Evolutionary conservation across 2,888 invertebrate species (phyloP).

Genomic region (Pyrrhosoma nymphula): DNA sequence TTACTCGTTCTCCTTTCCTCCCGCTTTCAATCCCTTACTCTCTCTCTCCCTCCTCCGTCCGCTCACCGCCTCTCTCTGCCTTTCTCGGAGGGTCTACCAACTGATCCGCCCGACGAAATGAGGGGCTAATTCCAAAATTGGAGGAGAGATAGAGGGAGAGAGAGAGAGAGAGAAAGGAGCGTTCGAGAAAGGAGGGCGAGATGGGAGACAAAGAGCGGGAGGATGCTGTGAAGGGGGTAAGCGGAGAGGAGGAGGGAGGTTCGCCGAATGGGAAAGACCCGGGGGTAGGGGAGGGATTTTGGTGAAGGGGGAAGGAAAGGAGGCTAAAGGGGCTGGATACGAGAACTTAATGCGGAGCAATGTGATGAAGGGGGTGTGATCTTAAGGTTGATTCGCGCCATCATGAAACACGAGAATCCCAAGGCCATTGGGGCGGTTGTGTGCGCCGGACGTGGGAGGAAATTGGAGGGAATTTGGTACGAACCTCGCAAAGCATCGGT

Average conservation of each 20-base stretch:
- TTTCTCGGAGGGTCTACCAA: neutral
- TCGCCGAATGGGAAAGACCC: neutral
- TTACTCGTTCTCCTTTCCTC: conserved; percentile 15
- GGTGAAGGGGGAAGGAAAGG: neutral
- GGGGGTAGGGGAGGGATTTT: neutral
- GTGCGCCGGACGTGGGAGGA: neutral
- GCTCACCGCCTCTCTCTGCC: neutral
- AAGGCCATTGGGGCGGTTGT: neutral
- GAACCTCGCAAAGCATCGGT: neutral
- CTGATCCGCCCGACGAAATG: conserved; percentile 37
- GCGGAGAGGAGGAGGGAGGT: neutral
- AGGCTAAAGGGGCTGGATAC: neutral
- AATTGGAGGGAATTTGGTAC: neutral
- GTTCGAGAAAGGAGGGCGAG: neutral
- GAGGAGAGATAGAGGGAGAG: neutral
- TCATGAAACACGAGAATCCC: neutral
- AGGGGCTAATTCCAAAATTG: conserved; percentile 60
- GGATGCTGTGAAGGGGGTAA: no score
- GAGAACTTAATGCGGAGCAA: neutral
- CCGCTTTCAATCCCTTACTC: no score
- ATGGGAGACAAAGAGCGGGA: neutral
- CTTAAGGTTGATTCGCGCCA: neutral
- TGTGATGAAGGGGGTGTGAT: no score
- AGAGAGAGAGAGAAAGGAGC: neutral
- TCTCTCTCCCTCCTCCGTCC: neutral